These are phyloP conservation scores for Leuciscus idus DNA, from an alignment of 2,113 vertebrate genomes.

Conservation along the genomic window DNA sequence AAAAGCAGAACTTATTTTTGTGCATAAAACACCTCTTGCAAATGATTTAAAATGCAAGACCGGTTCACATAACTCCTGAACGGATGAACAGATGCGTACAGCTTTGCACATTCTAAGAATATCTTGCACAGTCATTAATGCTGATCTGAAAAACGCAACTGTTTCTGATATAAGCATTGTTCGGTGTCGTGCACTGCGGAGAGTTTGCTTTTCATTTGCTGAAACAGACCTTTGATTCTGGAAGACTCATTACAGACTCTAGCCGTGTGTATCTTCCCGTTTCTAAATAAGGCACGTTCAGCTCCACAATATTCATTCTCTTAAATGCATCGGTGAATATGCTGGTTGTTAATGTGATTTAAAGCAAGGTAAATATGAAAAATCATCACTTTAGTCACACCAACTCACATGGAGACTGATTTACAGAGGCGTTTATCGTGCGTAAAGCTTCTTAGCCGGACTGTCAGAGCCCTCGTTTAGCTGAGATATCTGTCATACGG, in stretches of 20 bases:
- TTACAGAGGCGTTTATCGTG: background rate
- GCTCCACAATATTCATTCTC: background rate
- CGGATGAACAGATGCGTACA: background rate
- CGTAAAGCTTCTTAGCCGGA: background rate
- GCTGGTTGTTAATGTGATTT: background rate
- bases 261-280: background rate
- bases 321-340: background rate
- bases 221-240: slow-evolving; percentile 5
- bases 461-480: background rate
- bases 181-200: background rate
- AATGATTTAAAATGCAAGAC: background rate
- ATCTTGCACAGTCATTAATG: background rate
- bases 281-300: background rate
- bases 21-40: background rate
- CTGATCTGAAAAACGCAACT: slow-evolving; percentile 4
- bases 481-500: background rate
- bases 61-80: background rate
- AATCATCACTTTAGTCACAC: background rate
- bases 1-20: background rate
- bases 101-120: slow-evolving; percentile 29
- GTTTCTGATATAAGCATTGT: background rate
- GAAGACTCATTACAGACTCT: background rate
- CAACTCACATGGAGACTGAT: background rate
- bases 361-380: slow-evolving; percentile 16
- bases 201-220: slow-evolving; percentile 31